These are phyloP conservation scores for Myotis pilosus DNA, from an alignment of 2,797 vertebrate species.

Conservation along the genomic window DNA sequence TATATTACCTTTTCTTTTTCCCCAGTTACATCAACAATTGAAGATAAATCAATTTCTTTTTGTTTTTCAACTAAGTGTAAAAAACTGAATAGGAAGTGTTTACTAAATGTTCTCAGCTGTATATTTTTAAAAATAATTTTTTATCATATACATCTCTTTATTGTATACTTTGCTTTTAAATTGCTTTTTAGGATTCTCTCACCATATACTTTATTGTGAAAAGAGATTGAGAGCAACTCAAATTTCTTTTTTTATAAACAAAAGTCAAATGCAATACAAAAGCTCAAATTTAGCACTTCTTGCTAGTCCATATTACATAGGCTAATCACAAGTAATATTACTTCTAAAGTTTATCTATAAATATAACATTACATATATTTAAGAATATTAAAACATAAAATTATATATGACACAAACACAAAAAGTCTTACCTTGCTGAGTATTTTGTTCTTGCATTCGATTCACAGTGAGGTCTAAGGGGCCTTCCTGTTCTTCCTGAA, in stretches of 20 bases:
- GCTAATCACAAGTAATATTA: not conserved
- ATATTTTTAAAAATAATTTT: conserved; percentile 1
- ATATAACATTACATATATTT: not conserved
- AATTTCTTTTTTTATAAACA: conserved; percentile 40
- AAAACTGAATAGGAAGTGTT: conserved; percentile 34
- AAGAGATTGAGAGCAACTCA: not conserved
- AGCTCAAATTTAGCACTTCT: not conserved
- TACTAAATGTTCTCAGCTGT: conserved; percentile 16
- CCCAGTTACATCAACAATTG: conserved; percentile 17
- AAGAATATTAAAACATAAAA: conserved; percentile 11
- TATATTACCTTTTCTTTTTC: not conserved
- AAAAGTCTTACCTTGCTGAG: conserved; percentile 88
- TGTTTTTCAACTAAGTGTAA: not conserved
- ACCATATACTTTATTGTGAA: conserved; percentile 22
- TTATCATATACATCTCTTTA: not conserved
- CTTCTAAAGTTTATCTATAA: not conserved
- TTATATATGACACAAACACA: not conserved
- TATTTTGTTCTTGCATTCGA: conserved; percentile 88
- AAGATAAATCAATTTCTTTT: not conserved
- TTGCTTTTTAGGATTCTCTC: not conserved
- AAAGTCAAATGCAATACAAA: not conserved
- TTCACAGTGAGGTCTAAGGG: conserved; percentile 98
- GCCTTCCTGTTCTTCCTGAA: conserved; percentile 91
- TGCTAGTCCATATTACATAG: not conserved
- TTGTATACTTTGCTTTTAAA: conserved; percentile 18